These are phyloP conservation scores for Oryzias woworae DNA, from an alignment of 2,113 vertebrate genomes.

Conservation along the genomic window DNA sequence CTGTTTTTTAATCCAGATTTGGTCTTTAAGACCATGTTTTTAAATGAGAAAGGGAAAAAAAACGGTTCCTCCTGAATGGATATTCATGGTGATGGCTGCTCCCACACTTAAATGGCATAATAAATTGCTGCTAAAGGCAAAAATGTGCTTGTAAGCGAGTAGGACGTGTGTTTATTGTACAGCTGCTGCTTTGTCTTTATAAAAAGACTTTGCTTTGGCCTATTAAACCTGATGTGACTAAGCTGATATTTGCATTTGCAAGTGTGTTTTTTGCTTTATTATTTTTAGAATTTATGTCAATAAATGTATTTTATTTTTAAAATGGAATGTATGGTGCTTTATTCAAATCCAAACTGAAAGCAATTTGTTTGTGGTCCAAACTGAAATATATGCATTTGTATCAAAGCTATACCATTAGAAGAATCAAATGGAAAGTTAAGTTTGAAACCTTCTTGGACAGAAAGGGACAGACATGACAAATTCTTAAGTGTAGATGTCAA, in stretches of 20 bases:
- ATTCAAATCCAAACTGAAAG: too few species aligned
- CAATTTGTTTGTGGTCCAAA: too few species aligned
- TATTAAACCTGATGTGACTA: not conserved
- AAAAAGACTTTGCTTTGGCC: not conserved
- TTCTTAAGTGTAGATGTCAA: too few species aligned
- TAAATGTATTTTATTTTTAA: not conserved
- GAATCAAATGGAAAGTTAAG: too few species aligned
- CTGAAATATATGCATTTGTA: too few species aligned
- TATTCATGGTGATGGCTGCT: conserved; percentile 25
- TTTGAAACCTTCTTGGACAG: too few species aligned
- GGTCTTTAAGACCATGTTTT: conserved; percentile 49
- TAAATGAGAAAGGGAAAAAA: conserved; percentile 52
- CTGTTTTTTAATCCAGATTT: conserved; percentile 55
- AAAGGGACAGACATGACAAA: too few species aligned
- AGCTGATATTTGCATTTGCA: not conserved
- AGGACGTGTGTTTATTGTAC: conserved; percentile 33
- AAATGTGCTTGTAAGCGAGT: conserved; percentile 20
- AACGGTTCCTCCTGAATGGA: conserved; percentile 27
- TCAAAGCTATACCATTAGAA: too few species aligned
- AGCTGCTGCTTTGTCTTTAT: conserved; percentile 19
- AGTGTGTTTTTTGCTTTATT: not conserved
- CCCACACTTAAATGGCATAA: conserved; percentile 30
- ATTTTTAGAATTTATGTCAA: not conserved
- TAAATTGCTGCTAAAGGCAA: conserved; percentile 38
- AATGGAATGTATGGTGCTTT: not conserved